These are phyloP conservation scores for Rhinopomastus cyanomelas DNA, from an alignment of 2,113 vertebrate genomes.

Conservation along the genomic window DNA sequence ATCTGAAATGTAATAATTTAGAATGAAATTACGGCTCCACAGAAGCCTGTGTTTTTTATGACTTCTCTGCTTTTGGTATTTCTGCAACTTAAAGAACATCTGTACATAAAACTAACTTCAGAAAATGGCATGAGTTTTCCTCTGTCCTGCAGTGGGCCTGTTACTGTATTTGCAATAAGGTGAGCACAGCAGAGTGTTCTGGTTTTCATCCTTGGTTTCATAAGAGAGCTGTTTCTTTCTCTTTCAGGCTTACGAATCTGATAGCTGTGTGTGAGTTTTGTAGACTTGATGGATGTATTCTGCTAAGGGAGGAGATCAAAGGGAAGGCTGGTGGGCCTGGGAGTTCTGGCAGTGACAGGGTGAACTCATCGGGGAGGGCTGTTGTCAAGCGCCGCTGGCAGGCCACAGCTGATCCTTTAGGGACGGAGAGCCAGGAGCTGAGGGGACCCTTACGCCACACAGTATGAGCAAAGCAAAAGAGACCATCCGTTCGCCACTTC, in stretches of 20 bases:
- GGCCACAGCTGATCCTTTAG: background rate
- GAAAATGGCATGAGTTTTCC: background rate
- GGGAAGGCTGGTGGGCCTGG: background rate
- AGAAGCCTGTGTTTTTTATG: background rate
- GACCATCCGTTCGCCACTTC: background rate
- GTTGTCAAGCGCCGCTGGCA: accelerated
- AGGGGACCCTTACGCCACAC: background rate
- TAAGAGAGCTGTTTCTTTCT: slow-evolving; percentile 13
- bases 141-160: background rate
- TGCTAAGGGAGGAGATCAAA: slow-evolving; percentile 29
- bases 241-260: background rate
- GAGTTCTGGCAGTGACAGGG: background rate
- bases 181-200: background rate
- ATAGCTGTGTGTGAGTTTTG: background rate
- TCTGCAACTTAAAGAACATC: background rate
- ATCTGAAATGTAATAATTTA: background rate
- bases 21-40: background rate
- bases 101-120: background rate
- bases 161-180: background rate
- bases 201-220: background rate
- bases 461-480: background rate
- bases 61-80: background rate
- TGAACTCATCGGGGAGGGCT: background rate
- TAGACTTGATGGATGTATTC: background rate
- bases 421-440: background rate